Conservation (phyloP, 2,888 invertebrate genomes). For the Cantharis flavilabris region DNA sequence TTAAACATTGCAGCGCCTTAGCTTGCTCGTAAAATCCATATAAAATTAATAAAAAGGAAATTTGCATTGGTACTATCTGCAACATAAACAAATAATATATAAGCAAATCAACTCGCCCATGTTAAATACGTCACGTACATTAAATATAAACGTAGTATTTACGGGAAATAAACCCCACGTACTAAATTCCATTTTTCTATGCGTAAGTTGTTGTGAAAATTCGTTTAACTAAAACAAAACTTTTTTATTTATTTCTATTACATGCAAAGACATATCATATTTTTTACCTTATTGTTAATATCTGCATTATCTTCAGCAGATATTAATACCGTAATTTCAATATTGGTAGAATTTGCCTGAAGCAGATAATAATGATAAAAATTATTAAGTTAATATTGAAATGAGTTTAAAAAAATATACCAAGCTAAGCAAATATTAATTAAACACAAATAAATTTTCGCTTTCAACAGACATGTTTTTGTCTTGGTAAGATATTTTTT, state of each 20-base stretch:
- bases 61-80: not conserved
- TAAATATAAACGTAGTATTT: constrained; percentile 17
- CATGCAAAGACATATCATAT: not conserved
- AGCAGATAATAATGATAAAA: not conserved
- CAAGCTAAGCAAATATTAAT: no score
- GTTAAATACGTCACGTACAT: constrained; percentile 7
- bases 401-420: no score
- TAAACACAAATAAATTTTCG: no score
- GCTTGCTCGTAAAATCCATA: not conserved
- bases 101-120: not conserved
- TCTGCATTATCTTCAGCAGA: not conserved
- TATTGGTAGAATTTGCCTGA: not conserved
- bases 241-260: not conserved
- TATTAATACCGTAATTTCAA: not conserved
- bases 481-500: no score
- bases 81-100: not conserved
- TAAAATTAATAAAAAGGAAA: not conserved
- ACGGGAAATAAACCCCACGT: constrained; percentile 19
- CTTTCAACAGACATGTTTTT: no score
- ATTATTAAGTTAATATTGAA: not conserved
- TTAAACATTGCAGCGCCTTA: not conserved
- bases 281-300: not conserved
- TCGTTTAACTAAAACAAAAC: constrained; percentile 11
- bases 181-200: constrained; percentile 15
- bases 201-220: constrained; percentile 18